Base-by-base conservation (phyloP, 2,797 vertebrate species). In the Austrolebias charrua region DNA sequence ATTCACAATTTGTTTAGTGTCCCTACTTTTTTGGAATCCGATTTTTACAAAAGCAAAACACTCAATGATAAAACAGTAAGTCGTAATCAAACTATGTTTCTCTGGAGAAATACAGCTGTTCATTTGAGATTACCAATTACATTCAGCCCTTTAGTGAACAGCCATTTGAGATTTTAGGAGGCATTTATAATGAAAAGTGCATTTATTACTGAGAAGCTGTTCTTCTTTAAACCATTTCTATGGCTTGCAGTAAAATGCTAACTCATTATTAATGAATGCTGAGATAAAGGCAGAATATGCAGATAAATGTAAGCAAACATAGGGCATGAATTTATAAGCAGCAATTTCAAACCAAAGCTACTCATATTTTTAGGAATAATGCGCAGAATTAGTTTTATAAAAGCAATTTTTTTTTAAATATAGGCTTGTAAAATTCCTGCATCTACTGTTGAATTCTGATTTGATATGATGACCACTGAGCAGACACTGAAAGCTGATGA, bases 391-490 rank as follows among this genome's bases (percentile, higher is more conserved):
- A 24, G 24, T 24, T 24, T 24, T 24, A 24, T 24, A 24, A 24
- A 24, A 24, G 24, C 24, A 24, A 2, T 24, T 24, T 24, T 24
- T 24, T 24, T n/a, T n/a, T n/a, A n/a, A n/a, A 24, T 24, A 24
- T 24, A 24, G 24, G 31, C 31, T 33, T 33, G 1, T 33, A 33
- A 33, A 35, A 8, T 8, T 35, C 10, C 33, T 35, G 33, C 33
- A 35, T 58, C 29, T 54, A 18, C 60, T 48, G 16, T 76, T 63
- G 79, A 65, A 75, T 75, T 66, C 66, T 68, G 62, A 61, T 31
- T 70, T 56, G 73, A 50, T 18, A 40, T 33, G 31, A 33, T 6
- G 12, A 11, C 11, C 11, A 12, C n/a, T n/a, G n/a, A n/a, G n/a
- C 38, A 40, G 38, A 40, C 47, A 65, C 53, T 19, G 62, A 50